Base-by-base conservation (phyloP, 2,797 vertebrate species). In the Sebastes reedi region DNA sequence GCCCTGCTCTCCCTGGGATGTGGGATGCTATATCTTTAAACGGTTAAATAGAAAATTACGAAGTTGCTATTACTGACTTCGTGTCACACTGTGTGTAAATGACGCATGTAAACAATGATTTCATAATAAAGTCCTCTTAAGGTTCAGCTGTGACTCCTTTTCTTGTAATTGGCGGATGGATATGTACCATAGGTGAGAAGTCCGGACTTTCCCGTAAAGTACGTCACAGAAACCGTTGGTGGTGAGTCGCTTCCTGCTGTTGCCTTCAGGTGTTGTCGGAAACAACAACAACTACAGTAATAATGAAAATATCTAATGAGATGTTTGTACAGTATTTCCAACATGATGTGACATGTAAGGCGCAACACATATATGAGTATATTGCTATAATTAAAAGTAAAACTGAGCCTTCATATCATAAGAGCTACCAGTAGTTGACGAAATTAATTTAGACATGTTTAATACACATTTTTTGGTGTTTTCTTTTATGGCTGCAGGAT, bases 171-270 rank as follows among this genome's bases (percentile, higher is more conserved):
- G 72, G 94, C 94, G 94, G 87, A 95, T 77, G 81, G 80, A 95
- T 95, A 95, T 94, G 91, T 94, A 85, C 93, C 66, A 54, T 29
- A 16, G 30, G 25, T 83, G 61, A 92, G n/a, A 80, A 85, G 88
- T 80, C 88, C 46, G 91, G 83, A 92, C 85, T 88, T 96, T 96
- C 93, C 94, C 75, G 94, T 94, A 94, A 94, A 82, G 25, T 22
- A 88, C 93, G 92, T 95, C 93, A 95, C 73, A 72, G 24, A 54
- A 81, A 66, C 71, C n/a, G 69, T 65, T 34, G 12, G 62, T 22
- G 55, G 58, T 22, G 67, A 81, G 42, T 69, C 32, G 68, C 20
- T 81, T 82, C 75, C 61, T 39, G 0, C 1, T 77, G 60, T n/a
- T 81, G 81, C 52, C 20, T 81, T 75, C 25, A 4, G 0, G 66